A percentile compares a stretch with the other conserved stretches of the same genome.
Evolutionary conservation across 2,888 invertebrate genomes (phyloP).

Genomic region (Drosophila diplacantha): DNA sequence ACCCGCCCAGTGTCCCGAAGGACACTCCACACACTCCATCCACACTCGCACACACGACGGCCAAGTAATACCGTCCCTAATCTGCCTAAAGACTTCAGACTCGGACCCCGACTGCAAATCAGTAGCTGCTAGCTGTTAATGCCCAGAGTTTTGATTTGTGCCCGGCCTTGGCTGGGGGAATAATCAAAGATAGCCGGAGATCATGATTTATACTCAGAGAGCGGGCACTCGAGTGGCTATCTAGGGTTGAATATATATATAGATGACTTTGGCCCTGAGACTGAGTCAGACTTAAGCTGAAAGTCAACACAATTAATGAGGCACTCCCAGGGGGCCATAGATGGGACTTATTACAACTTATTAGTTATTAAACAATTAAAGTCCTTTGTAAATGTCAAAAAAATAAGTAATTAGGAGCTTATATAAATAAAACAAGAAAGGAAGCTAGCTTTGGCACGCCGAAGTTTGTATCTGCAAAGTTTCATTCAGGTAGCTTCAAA

Average conservation of each 20-base stretch:
- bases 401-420: neutral
- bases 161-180: conserved; percentile 6
- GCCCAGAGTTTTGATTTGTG: conserved; percentile 31
- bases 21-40: conserved; percentile 4
- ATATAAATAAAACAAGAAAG: no score
- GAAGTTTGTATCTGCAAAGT: no score
- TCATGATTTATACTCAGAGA: conserved; percentile 18
- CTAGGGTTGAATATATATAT: neutral
- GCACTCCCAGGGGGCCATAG: neutral
- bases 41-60: conserved; percentile 10
- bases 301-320: conserved; percentile 5
- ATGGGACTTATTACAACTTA: neutral
- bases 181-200: conserved; percentile 6
- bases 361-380: no score
- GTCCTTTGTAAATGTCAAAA: no score
- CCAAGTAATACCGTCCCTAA: conserved; percentile 15
- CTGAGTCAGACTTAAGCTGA: neutral
- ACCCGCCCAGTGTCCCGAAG: conserved; percentile 12
- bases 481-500: no score
- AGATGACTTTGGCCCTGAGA: neutral
- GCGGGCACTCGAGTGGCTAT: conserved; percentile 5
- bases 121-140: conserved; percentile 27
- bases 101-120: conserved; percentile 7
- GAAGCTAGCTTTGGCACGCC: no score
- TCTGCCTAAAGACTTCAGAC: conserved; percentile 25